A percentile compares a stretch with the other conserved stretches of the same genome.
phyloP scores from a whole-genome alignment of 2,888 invertebrate species.

The Lochmaea capreae region DNA sequence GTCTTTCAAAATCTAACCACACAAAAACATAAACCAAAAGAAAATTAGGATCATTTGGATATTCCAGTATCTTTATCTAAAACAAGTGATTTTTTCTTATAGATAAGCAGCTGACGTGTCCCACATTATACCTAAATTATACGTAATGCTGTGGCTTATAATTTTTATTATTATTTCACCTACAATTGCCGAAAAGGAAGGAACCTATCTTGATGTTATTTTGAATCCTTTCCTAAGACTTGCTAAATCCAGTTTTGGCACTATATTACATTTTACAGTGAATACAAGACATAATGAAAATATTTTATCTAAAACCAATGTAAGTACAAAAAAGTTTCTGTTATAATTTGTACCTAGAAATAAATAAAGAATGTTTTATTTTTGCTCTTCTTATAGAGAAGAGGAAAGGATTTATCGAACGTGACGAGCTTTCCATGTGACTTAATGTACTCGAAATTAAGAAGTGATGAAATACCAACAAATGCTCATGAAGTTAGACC shows the following conservation, averaged over 20 bases:
- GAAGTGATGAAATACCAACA: constrained; percentile 66
- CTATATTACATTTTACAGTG: constrained; percentile 3
- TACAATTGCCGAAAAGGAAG: not conserved
- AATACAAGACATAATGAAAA: constrained; percentile 11
- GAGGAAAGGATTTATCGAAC: constrained; percentile 14
- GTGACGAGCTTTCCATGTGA: constrained; percentile 68
- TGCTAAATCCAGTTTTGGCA: not conserved
- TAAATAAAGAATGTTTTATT: not conserved
- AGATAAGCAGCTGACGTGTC: not conserved
- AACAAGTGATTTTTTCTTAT: not conserved
- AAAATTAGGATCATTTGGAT: no score
- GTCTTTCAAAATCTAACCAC: no score
- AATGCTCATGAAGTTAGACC: constrained; percentile 76
- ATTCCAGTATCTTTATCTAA: no score
- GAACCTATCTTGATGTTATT: constrained; percentile 1
- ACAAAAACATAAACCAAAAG: no score
- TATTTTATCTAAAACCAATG: constrained; percentile 17
- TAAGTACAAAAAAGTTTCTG: no score
- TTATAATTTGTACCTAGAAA: no score
- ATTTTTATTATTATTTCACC: not conserved
- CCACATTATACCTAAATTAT: not conserved
- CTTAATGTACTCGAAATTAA: constrained; percentile 52
- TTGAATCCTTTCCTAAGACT: constrained; percentile 12
- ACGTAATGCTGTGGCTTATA: not conserved
- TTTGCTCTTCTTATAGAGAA: constrained; percentile 34